A percentile compares a stretch with the other conserved stretches of the same genome.
Evolutionary conservation across 2,888 invertebrate species (phyloP).

Genomic region (Ectemnius continuus): DNA sequence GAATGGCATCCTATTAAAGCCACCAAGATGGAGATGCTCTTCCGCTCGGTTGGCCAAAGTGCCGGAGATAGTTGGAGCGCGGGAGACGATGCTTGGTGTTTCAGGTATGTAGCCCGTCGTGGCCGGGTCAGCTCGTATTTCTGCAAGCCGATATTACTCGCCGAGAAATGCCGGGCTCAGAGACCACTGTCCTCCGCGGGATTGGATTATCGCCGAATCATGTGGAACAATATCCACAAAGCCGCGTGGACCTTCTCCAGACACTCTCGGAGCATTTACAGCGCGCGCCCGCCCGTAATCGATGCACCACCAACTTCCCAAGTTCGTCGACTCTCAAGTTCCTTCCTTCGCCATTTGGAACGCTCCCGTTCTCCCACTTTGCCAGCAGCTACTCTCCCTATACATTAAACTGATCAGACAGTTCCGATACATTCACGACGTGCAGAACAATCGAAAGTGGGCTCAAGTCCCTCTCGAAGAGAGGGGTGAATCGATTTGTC

Average conservation of each 20-base stretch:
- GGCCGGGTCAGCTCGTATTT: conserved; percentile 39
- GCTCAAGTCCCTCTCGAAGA: no score
- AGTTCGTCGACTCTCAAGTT: background rate
- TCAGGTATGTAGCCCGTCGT: conserved; percentile 38
- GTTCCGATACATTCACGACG: no score
- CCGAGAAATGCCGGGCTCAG: conserved; percentile 23
- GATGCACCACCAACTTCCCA: background rate
- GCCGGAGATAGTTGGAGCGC: conserved; percentile 48
- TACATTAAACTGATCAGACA: no score
- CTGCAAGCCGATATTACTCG: conserved; percentile 45
- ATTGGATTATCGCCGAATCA: conserved; percentile 38
- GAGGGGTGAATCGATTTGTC: no score
- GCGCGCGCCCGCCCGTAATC: no score
- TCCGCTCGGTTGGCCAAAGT: conserved; percentile 35
- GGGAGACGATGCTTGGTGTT: conserved; percentile 24
- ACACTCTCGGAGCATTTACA: no score
- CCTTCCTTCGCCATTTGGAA: background rate
- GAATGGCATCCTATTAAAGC: conserved; percentile 64
- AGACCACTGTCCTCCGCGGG: conserved; percentile 35
- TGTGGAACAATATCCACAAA: background rate
- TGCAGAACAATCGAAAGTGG: no score
- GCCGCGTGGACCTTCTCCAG: background rate
- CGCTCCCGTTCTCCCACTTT: background rate
- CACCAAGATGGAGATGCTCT: conserved; percentile 49
- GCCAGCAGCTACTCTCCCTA: no score